A percentile compares a stretch with the other conserved stretches of the same genome.
phyloP scores from a whole-genome alignment of 2,797 vertebrate genomes.

The Eupleurogrammus muticus region DNA sequence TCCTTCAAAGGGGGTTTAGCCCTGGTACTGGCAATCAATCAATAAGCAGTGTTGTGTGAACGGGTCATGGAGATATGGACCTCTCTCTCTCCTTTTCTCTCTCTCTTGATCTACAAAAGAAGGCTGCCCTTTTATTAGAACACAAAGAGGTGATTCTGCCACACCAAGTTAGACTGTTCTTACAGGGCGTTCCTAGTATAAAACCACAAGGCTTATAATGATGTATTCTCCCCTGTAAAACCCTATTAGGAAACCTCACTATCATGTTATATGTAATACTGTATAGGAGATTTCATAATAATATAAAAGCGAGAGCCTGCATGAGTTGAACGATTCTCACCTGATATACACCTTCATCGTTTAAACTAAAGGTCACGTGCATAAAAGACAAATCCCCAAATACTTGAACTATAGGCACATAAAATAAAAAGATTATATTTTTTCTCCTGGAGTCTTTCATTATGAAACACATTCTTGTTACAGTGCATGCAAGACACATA shows the following conservation, averaged over 20 bases:
- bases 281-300: not conserved
- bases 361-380: not conserved
- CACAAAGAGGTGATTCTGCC: slow-evolving; percentile 40
- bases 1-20: slow-evolving; percentile 76
- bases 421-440: not conserved
- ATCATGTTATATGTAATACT: not conserved
- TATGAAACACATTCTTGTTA: not conserved
- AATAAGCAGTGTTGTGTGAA: slow-evolving; percentile 68
- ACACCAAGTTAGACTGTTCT: not conserved
- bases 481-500: not conserved
- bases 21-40: slow-evolving; percentile 78
- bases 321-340: not conserved
- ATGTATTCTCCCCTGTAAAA: not conserved
- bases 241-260: not conserved
- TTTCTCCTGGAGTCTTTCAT: not conserved
- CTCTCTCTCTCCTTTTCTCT: slow-evolving; percentile 20
- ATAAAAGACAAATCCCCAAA: not conserved
- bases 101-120: slow-evolving; percentile 50
- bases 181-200: not conserved
- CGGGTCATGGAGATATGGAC: slow-evolving; percentile 59
- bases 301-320: not conserved
- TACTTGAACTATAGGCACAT: not conserved
- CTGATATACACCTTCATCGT: not conserved
- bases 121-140: slow-evolving; percentile 47
- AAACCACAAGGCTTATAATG: not conserved